Conservation (phyloP, 1,140 invertebrate genomes). For the Anastrepha obliqua region DNA sequence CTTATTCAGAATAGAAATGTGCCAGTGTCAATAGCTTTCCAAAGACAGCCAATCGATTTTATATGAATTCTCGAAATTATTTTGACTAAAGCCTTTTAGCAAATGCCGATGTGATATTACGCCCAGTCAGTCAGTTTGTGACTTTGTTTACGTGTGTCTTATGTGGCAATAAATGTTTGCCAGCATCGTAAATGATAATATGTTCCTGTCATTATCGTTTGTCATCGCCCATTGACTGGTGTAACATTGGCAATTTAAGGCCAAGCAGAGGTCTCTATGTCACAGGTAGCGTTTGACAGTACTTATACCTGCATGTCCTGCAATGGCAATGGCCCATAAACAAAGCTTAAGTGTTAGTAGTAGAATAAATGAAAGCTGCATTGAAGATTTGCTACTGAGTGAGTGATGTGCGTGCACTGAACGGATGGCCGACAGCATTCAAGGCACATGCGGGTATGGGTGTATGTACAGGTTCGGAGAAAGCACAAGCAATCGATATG, state of each 20-base stretch:
- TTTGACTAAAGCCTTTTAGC: constrained; percentile 2
- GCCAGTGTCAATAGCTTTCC: background rate
- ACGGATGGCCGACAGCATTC: background rate
- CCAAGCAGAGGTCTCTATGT: background rate
- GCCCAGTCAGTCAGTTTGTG: background rate
- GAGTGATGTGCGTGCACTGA: background rate
- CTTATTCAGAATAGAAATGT: background rate
- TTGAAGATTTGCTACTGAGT: background rate
- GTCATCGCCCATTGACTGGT: background rate
- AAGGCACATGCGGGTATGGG: background rate
- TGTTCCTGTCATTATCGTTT: constrained; percentile 15
- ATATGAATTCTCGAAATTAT: background rate
- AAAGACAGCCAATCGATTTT: background rate
- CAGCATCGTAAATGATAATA: background rate
- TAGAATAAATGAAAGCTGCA: background rate
- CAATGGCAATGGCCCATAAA: background rate
- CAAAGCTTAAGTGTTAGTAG: background rate
- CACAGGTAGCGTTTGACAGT: background rate
- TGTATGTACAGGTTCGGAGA: background rate
- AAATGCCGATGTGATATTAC: background rate
- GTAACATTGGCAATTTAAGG: constrained; percentile 28
- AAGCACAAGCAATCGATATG: background rate
- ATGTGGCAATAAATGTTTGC: background rate
- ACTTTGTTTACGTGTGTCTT: background rate
- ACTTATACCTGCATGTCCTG: background rate